phyloP scores from a whole-genome alignment of 2,888 invertebrate species.

The Ephialtes manifestator region DNA sequence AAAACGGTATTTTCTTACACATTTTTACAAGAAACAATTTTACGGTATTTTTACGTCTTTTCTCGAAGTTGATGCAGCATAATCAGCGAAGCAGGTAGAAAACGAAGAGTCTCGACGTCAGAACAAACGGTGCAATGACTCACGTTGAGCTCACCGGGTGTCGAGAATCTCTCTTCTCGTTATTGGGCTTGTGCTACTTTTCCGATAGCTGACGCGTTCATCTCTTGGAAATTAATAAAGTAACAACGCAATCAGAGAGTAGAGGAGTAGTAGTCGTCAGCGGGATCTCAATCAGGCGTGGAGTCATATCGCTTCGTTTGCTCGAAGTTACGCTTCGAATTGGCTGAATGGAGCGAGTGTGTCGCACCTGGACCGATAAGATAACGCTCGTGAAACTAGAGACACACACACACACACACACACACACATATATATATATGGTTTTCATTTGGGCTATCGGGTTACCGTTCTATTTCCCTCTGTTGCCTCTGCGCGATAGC shows the following conservation, averaged over 20 bases:
- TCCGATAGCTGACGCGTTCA: constrained; percentile 10
- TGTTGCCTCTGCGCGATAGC: constrained; percentile 7
- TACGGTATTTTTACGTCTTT: no score
- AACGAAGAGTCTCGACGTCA: constrained; percentile 36
- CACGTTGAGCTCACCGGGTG: background rate
- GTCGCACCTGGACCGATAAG: constrained; percentile 30
- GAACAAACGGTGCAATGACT: constrained; percentile 9
- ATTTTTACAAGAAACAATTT: no score
- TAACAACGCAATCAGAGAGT: constrained; percentile 10
- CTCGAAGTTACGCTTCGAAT: constrained; percentile 36
- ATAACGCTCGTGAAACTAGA: constrained; percentile 24
- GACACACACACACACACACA: background rate
- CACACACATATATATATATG: background rate
- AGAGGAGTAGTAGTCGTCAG: constrained; percentile 17
- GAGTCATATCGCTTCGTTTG: constrained; percentile 4
- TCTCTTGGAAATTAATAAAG: constrained; percentile 54
- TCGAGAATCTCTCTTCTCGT: background rate
- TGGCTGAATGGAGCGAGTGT: constrained; percentile 4
- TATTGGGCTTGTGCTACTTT: constrained; percentile 37
- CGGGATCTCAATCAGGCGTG: constrained; percentile 44
- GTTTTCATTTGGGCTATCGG: constrained; percentile 52
- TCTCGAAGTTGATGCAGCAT: background rate
- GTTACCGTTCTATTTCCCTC: constrained; percentile 50
- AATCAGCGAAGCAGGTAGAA: background rate
- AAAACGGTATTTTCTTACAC: no score